Evolutionary conservation across 2,888 invertebrate genomes (phyloP).

Genomic region (Lepidochrysops patricia): DNA sequence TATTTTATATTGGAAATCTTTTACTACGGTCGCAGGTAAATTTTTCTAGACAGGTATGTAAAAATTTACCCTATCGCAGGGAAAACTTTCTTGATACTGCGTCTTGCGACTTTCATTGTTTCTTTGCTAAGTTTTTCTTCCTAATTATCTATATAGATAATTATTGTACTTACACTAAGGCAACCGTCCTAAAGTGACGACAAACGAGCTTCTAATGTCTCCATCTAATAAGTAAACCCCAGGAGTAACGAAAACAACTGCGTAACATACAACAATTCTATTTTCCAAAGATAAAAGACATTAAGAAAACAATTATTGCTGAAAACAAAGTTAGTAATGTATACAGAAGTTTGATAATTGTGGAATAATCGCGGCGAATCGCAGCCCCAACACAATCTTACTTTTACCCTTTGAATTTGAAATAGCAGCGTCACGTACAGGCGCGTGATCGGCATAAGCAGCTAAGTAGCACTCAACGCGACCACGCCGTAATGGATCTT

Average conservation of each 20-base stretch:
- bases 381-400: constrained; percentile 48
- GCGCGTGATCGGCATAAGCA: constrained; percentile 46
- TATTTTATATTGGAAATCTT: background rate
- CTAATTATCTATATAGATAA: too few species aligned
- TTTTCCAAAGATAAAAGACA: background rate
- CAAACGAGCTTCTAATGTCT: too few species aligned
- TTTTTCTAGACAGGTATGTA: too few species aligned
- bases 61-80: too few species aligned
- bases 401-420: constrained; percentile 64
- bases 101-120: too few species aligned
- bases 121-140: too few species aligned
- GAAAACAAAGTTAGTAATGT: background rate
- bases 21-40: background rate
- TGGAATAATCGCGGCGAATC: background rate
- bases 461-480: constrained; percentile 2
- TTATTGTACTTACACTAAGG: too few species aligned
- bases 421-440: constrained; percentile 55
- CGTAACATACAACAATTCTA: background rate
- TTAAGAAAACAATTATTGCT: background rate
- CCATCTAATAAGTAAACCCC: too few species aligned
- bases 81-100: too few species aligned
- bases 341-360: constrained; percentile 29
- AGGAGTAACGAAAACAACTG: background rate
- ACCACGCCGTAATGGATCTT: background rate
- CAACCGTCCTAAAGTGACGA: too few species aligned